phyloP scores from a whole-genome alignment of 1,140 invertebrate species.

The Scaptomyza hsui region DNA sequence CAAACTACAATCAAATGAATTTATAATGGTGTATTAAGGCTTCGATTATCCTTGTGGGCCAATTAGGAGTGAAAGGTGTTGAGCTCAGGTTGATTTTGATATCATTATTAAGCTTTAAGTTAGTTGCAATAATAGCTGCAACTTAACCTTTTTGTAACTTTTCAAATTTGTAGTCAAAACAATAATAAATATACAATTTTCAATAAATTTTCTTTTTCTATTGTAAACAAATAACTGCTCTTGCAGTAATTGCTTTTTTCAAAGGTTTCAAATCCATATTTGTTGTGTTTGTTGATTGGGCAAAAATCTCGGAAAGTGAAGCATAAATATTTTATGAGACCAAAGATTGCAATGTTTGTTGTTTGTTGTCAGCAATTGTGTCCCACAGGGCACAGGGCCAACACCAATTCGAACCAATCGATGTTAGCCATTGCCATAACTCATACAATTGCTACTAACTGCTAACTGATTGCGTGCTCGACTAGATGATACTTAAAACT shows the following conservation, averaged over 20 bases:
- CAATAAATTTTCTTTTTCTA: too few relatives aligned
- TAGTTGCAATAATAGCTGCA: too few relatives aligned
- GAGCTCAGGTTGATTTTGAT: background rate
- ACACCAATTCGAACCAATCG: conserved; percentile 28
- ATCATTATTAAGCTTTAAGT: background rate
- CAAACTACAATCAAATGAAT: background rate
- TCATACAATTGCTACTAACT: background rate
- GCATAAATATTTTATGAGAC: conserved; percentile 36
- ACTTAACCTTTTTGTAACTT: too few relatives aligned
- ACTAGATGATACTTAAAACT: background rate
- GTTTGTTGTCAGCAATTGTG: conserved; percentile 39
- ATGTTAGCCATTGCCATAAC: conserved; percentile 21
- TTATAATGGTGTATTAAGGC: background rate
- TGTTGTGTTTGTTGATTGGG: conserved; percentile 17
- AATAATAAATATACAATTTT: too few relatives aligned
- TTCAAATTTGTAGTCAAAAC: too few relatives aligned
- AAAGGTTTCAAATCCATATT: background rate
- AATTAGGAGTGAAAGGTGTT: background rate
- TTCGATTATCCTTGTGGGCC: background rate
- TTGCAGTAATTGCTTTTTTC: conserved; percentile 1
- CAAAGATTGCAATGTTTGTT: conserved; percentile 26
- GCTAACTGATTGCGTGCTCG: background rate
- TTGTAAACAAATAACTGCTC: background rate
- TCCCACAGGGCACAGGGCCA: conserved; percentile 16
- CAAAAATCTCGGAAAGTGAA: background rate